A percentile compares a stretch with the other conserved stretches of the same genome.
Conservation (phyloP, 2,888 invertebrate genomes). For the Leptinotarsa haldemani region DNA sequence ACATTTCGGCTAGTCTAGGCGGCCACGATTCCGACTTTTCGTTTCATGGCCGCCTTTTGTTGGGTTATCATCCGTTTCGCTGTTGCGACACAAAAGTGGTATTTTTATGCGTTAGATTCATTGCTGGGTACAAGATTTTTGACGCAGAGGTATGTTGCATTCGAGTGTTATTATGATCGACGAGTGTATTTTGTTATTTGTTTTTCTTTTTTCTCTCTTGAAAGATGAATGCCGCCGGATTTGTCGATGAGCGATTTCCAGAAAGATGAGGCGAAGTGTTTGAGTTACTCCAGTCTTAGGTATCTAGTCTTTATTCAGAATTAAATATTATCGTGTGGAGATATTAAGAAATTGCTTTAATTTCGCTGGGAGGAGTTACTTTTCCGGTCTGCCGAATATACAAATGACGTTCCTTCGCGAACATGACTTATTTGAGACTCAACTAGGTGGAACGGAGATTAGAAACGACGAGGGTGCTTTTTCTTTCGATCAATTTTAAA, state of each 20-base stretch:
- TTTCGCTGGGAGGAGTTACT: too few relatives aligned
- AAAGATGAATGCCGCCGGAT: background rate
- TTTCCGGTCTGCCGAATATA: too few relatives aligned
- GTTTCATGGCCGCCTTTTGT: slow-evolving; percentile 29
- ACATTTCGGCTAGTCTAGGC: slow-evolving; percentile 12
- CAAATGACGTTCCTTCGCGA: too few relatives aligned
- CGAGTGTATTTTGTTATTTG: background rate
- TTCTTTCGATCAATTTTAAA: too few relatives aligned
- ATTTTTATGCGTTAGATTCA: slow-evolving; percentile 4
- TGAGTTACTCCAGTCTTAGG: too few relatives aligned
- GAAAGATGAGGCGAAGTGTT: too few relatives aligned
- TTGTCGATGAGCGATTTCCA: background rate
- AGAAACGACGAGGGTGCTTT: too few relatives aligned
- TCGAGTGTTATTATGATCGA: background rate
- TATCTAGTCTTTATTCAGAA: too few relatives aligned
- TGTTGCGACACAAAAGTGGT: slow-evolving; percentile 19
- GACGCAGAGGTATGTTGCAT: slow-evolving; percentile 15
- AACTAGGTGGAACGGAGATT: too few relatives aligned
- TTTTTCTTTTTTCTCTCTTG: background rate
- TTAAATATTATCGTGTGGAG: too few relatives aligned
- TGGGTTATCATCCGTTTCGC: background rate
- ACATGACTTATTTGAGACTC: too few relatives aligned
- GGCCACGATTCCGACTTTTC: slow-evolving; percentile 12
- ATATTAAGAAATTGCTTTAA: too few relatives aligned
- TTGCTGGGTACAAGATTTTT: background rate